Percentiles rank a stretch among this genome's conserved stretches.
phyloP scores from a whole-genome alignment of 2,797 vertebrate species.

The Oryzias dopingdopingensis region DNA sequence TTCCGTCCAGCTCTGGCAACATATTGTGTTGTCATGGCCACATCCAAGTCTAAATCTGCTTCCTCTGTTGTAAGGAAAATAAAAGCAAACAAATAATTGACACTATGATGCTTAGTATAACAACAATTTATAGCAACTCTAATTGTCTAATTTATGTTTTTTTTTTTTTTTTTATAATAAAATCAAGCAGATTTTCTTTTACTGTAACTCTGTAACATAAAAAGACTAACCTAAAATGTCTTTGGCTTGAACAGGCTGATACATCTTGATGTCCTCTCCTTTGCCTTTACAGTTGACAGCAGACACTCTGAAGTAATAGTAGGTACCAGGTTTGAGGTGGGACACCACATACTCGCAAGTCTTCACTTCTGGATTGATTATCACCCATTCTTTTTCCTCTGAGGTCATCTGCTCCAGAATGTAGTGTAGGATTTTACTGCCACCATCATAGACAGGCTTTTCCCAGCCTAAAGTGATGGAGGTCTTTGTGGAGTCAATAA shows the following conservation, averaged over 20 bases:
- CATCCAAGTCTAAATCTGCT: constrained; percentile 92
- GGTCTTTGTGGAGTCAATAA: constrained; percentile 94
- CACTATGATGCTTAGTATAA: neutral
- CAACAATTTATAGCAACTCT: neutral
- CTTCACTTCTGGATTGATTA: constrained; percentile 89
- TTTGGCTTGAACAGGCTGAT: constrained; percentile 92
- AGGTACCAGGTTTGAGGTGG: constrained; percentile 87
- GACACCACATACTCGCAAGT: constrained; percentile 94
- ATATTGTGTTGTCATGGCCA: constrained; percentile 90
- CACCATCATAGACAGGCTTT: constrained; percentile 93
- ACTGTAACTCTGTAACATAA: neutral
- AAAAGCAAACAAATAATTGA: neutral
- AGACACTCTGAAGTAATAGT: constrained; percentile 92
- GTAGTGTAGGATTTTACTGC: constrained; percentile 90
- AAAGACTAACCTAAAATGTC: constrained; percentile 91
- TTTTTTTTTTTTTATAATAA: no score
- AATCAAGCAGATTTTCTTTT: neutral
- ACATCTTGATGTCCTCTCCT: constrained; percentile 92
- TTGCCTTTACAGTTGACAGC: constrained; percentile 90
- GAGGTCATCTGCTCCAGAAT: constrained; percentile 85
- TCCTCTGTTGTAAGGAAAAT: constrained; percentile 84
- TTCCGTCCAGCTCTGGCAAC: constrained; percentile 89
- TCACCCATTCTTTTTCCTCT: constrained; percentile 90
- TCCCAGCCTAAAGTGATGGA: constrained; percentile 95
- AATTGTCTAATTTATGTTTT: no score